phyloP scores from a whole-genome alignment of 1,140 invertebrate genomes.

The Protaetia brevitarsis region DNA sequence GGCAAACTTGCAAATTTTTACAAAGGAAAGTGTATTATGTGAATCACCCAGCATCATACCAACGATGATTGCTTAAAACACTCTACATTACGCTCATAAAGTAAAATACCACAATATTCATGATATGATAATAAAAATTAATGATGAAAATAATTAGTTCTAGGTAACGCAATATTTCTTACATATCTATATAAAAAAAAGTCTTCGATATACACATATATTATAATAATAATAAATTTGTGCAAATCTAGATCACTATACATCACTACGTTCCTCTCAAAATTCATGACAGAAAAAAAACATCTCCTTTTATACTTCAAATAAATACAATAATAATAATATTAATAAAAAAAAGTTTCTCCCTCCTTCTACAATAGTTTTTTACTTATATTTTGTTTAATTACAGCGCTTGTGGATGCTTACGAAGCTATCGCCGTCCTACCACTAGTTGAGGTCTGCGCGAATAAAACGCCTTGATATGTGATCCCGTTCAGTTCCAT shows the following conservation, averaged over 20 bases:
- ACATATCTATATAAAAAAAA: conserved; percentile 10
- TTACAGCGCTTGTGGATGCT: conserved; percentile 18
- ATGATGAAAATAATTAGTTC: neutral
- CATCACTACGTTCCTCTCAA: neutral
- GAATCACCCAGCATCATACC: no score
- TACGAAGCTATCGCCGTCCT: conserved; percentile 53
- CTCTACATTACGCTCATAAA: no score
- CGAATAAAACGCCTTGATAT: conserved; percentile 85
- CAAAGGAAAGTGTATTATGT: no score
- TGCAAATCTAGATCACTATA: conserved; percentile 15
- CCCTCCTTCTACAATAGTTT: neutral
- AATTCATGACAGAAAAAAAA: neutral
- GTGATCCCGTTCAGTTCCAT: conserved; percentile 94
- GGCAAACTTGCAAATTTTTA: no score
- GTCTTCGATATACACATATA: conserved; percentile 6
- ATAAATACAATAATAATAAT: no score
- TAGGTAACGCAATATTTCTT: neutral
- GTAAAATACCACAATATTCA: no score
- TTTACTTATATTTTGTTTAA: no score
- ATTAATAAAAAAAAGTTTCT: conserved; percentile 1
- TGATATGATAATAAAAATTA: no score
- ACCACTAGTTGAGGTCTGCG: conserved; percentile 54
- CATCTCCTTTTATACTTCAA: neutral
- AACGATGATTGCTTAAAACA: no score
- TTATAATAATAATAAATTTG: conserved; percentile 12